These are phyloP conservation scores for Empidonax traillii DNA, from an alignment of 2,113 vertebrate genomes.

Conservation along the genomic window DNA sequence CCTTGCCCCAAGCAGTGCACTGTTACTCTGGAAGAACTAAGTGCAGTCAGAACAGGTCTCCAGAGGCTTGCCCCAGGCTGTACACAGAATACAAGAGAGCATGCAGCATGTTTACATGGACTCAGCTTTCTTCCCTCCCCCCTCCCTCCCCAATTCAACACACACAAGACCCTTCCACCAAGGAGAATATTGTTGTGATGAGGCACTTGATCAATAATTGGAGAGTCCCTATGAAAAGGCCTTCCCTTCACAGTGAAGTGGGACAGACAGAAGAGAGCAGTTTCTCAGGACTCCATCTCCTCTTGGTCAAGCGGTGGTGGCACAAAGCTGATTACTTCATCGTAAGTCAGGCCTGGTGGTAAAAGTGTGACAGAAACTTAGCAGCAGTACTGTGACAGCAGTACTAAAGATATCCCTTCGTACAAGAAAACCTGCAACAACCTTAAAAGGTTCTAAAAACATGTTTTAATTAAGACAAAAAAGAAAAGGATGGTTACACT, in stretches of 20 bases:
- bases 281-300: constrained; percentile 94
- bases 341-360: constrained; percentile 88
- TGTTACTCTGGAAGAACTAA: constrained; percentile 3
- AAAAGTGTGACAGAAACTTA: neutral
- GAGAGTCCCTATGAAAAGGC: constrained; percentile 76
- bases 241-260: constrained; percentile 79
- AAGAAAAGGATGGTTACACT: neutral
- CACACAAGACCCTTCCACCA: constrained; percentile 71
- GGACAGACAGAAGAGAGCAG: constrained; percentile 46
- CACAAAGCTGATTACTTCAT: constrained; percentile 93
- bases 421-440: neutral
- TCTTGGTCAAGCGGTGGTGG: constrained; percentile 89
- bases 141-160: constrained; percentile 6
- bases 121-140: constrained; percentile 46
- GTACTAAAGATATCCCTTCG: neutral
- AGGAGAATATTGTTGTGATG: constrained; percentile 80
- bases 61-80: constrained; percentile 42
- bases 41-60: constrained; percentile 17
- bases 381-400: neutral
- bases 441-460: neutral
- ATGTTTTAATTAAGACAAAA: neutral
- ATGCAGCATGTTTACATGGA: constrained; percentile 64
- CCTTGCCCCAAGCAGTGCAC: constrained; percentile 13
- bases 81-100: constrained; percentile 66
- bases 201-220: constrained; percentile 90